These are phyloP conservation scores for Austrofundulus limnaeus DNA, from an alignment of 2,113 vertebrate genomes.

Conservation along the genomic window DNA sequence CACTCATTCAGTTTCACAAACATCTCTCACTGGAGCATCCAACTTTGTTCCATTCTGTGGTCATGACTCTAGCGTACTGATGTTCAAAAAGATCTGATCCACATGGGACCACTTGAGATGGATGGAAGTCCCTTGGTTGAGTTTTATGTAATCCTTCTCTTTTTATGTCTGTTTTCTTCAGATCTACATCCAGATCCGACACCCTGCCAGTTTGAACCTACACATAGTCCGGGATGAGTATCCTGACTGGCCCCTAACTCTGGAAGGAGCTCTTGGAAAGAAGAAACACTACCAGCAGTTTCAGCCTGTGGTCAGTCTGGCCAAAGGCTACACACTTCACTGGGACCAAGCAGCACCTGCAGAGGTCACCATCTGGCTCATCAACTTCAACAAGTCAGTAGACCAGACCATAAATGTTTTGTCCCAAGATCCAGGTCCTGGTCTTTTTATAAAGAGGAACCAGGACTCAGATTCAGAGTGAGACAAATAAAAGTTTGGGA, in stretches of 20 bases:
- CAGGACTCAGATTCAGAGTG: too few species aligned
- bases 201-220: conserved; percentile 86
- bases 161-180: conserved; percentile 45
- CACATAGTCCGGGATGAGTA: conserved; percentile 91
- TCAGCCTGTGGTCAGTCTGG: conserved; percentile 90
- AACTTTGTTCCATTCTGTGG: not conserved
- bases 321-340: conserved; percentile 93
- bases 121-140: too few species aligned
- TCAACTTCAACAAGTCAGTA: conserved; percentile 97
- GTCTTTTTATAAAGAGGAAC: too few species aligned
- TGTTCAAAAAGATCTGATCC: not conserved
- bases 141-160: not conserved
- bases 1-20: not conserved
- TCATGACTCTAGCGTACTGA: not conserved
- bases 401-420: not conserved
- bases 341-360: conserved; percentile 91
- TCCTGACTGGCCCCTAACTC: conserved; percentile 81
- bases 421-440: too few species aligned
- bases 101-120: too few species aligned
- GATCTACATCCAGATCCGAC: conserved; percentile 93
- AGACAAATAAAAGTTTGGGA: too few species aligned
- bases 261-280: conserved; percentile 91
- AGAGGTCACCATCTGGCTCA: conserved; percentile 93
- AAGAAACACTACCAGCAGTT: conserved; percentile 96
- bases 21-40: not conserved